Percentiles rank a stretch among this genome's conserved stretches.
phyloP scores from a whole-genome alignment of 1,140 invertebrate species.

The Drosophila sulfurigaster region DNA sequence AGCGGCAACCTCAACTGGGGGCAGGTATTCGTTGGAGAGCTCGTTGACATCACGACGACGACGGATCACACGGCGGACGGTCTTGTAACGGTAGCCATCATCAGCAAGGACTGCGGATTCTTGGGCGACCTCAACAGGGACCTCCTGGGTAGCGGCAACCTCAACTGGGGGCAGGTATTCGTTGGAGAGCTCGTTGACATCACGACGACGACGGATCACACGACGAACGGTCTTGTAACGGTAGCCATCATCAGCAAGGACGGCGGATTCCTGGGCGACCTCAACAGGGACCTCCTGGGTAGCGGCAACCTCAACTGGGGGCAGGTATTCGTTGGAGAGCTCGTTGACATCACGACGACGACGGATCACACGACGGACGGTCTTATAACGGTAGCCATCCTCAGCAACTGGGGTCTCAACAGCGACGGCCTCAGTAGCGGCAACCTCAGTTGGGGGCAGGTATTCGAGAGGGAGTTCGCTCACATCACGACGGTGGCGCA shows the following conservation, averaged over 20 bases:
- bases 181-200: constrained; percentile 61
- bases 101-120: constrained; percentile 41
- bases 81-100: constrained; percentile 74
- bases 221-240: constrained; percentile 73
- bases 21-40: constrained; percentile 63
- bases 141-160: constrained; percentile 17
- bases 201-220: constrained; percentile 66
- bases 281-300: constrained; percentile 36
- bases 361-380: constrained; percentile 67
- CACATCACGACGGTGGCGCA: constrained; percentile 76
- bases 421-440: constrained; percentile 19
- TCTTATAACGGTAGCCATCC: constrained; percentile 74
- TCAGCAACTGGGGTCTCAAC: constrained; percentile 43
- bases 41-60: constrained; percentile 70
- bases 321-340: constrained; percentile 55
- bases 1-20: constrained; percentile 49
- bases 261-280: constrained; percentile 25
- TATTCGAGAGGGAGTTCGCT: constrained; percentile 65
- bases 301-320: constrained; percentile 53
- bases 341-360: constrained; percentile 70
- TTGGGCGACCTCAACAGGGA: no score
- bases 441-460: constrained; percentile 59
- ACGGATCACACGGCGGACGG: constrained; percentile 65
- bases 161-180: constrained; percentile 67
- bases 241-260: constrained; percentile 73